Conservation (phyloP, 2,113 vertebrate species). For the Dicentrarchus labrax region DNA sequence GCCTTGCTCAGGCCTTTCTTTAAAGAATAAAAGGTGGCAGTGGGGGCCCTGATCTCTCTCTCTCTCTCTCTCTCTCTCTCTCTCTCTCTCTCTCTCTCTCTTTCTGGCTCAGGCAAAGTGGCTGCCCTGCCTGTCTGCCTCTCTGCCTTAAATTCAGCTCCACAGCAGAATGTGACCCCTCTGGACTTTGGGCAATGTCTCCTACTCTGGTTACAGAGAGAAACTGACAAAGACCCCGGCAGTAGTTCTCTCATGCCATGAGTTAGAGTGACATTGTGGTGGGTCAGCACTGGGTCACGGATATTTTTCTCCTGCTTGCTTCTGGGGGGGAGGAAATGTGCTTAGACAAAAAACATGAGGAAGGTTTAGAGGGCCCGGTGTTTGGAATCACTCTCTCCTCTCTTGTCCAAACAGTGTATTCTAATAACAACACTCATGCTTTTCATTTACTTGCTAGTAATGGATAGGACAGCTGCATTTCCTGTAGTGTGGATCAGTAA, state of each 20-base stretch:
- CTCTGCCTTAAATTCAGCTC: slow-evolving; percentile 78
- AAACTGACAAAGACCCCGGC: slow-evolving; percentile 78
- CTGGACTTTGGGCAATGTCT: slow-evolving; percentile 78
- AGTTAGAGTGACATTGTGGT: slow-evolving; percentile 79
- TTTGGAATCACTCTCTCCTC: slow-evolving; percentile 37
- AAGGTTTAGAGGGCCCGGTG: slow-evolving; percentile 46
- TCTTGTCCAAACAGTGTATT: slow-evolving; percentile 65
- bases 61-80: slow-evolving; percentile 14
- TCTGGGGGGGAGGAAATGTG: slow-evolving; percentile 33
- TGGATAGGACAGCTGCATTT: slow-evolving; percentile 53
- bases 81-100: slow-evolving; percentile 37
- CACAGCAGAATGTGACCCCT: slow-evolving; percentile 80
- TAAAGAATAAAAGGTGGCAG: slow-evolving; percentile 73
- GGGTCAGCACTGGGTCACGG: slow-evolving; percentile 78
- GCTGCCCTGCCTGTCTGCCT: slow-evolving; percentile 62
- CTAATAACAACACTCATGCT: slow-evolving; percentile 57
- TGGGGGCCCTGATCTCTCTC: slow-evolving; percentile 42
- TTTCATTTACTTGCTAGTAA: slow-evolving; percentile 52
- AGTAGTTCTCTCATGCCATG: slow-evolving; percentile 73
- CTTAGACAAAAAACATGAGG: slow-evolving; percentile 59
- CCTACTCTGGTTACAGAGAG: slow-evolving; percentile 79
- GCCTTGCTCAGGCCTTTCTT: slow-evolving; percentile 64
- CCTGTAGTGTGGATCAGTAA: slow-evolving; percentile 60
- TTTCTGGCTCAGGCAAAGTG: slow-evolving; percentile 45
- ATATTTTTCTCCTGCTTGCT: slow-evolving; percentile 59